Evolutionary conservation across 1,140 invertebrate species (phyloP), one percentile per base, ranked within the genome.

Genomic region (Oreohelix idahoensis): DNA sequence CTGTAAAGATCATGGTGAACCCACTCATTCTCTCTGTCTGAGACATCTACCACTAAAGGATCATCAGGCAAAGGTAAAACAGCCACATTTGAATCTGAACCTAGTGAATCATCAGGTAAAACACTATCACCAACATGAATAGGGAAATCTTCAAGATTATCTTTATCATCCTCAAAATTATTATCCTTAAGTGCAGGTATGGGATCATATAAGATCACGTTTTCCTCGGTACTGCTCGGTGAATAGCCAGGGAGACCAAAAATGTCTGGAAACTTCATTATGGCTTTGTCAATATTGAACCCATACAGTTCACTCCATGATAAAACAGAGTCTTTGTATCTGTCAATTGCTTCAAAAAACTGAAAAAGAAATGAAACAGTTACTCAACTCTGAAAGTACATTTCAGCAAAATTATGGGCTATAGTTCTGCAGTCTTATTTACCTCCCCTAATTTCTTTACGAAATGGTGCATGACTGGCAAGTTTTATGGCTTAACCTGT

Each of bases 291-390:
- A 58, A 88, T 84, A 74, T 87, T 45, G 79, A 87, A 86, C 53
- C 23, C 73, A 70, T 87, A 87, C 79, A 88, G 63, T 42, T 88
- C 86, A 36, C 83, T 79, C 86, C 84, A 86, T 0, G 86, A 84
- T 45, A 88, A 42, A 5, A 71, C n/a, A 23, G 42, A 74, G 45
- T 86, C 85, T 58, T 83, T 53, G 74, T 87, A 83, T n/a, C 49
- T 71, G 71, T 86, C 84, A 26, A 88, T 76, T 23, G 83, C 39
- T 20, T 76, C 70, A 66, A 83, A 87, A 29, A 87, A 75, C 87
- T 88, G 79, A 38, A 69, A 79, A n/a, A 15, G 4, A 58, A 58
- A n/a, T 23, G 20, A 23, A 58, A 23, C 15, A 45, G 15, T 23
- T 58, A 58, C 26, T 15, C 53, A 58, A 23, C 53, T 23, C 10